These are phyloP conservation scores for Tachycineta bicolor DNA, from an alignment of 2,113 vertebrate species.

Conservation along the genomic window DNA sequence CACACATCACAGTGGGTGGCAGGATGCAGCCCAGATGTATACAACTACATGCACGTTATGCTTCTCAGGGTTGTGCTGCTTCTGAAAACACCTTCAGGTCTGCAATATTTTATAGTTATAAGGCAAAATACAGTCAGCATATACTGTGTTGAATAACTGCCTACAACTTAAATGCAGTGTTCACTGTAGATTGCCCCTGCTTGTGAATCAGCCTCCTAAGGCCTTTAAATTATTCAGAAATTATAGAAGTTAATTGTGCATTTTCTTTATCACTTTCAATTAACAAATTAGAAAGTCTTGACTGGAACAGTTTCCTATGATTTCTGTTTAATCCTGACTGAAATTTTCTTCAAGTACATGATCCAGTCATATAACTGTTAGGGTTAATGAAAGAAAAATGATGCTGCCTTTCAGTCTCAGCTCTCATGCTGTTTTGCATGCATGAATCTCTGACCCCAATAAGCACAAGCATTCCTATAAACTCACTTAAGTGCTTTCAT, in stretches of 20 bases:
- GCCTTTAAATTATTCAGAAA: not conserved
- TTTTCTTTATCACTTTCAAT: constrained; percentile 17
- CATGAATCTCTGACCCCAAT: not conserved
- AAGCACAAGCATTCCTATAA: not conserved
- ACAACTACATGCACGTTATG: fast-evolving
- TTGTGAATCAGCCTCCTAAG: not conserved
- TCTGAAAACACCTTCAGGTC: not conserved
- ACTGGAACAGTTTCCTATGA: not conserved
- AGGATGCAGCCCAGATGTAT: not conserved
- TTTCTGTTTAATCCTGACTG: not conserved
- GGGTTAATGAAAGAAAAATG: constrained; percentile 12
- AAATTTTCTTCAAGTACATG: not conserved
- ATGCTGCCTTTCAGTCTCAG: not conserved
- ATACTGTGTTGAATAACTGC: not conserved
- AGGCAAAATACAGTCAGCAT: not conserved
- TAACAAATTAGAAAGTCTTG: constrained; percentile 22
- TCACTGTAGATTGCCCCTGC: not conserved
- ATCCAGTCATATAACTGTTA: not conserved
- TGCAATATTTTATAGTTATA: not conserved
- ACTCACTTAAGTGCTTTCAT: not conserved
- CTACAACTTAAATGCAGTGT: not conserved
- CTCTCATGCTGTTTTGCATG: not conserved
- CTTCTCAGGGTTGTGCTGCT: not conserved
- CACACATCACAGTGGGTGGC: not conserved
- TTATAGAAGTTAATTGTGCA: not conserved